Conservation (phyloP, 2,113 vertebrate species). For the Clarias magur region DNA sequence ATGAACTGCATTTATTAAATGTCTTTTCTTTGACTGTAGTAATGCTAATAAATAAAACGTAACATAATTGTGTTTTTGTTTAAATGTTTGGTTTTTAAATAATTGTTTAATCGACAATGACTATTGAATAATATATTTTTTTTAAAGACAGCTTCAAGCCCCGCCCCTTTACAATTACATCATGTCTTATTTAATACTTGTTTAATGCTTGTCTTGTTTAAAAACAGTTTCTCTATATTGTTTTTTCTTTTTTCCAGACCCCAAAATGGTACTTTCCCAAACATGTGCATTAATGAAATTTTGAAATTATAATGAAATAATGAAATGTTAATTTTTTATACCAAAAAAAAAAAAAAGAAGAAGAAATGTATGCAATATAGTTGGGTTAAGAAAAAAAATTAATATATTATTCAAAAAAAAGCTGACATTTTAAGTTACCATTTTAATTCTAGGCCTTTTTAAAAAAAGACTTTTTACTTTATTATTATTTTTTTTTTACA, state of each 20-base stretch:
- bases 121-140: not conserved
- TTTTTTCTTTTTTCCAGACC: not conserved
- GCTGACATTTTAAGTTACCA: too few relatives aligned
- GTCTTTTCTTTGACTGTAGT: not conserved
- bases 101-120: not conserved
- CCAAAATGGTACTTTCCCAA: not conserved
- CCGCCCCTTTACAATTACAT: not conserved
- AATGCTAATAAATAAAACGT: not conserved
- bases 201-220: not conserved
- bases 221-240: not conserved
- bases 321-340: not conserved
- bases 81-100: not conserved
- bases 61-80: not conserved
- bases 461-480: too few relatives aligned
- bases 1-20: not conserved
- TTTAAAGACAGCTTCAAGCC: not conserved
- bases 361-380: not conserved
- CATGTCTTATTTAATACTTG: not conserved
- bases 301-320: not conserved
- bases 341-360: not conserved
- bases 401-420: not conserved
- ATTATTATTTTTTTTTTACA: not conserved
- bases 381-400: not conserved
- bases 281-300: not conserved
- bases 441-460: too few relatives aligned